Conservation (phyloP, 2,113 vertebrate species). For the Poecilia latipinna region DNA sequence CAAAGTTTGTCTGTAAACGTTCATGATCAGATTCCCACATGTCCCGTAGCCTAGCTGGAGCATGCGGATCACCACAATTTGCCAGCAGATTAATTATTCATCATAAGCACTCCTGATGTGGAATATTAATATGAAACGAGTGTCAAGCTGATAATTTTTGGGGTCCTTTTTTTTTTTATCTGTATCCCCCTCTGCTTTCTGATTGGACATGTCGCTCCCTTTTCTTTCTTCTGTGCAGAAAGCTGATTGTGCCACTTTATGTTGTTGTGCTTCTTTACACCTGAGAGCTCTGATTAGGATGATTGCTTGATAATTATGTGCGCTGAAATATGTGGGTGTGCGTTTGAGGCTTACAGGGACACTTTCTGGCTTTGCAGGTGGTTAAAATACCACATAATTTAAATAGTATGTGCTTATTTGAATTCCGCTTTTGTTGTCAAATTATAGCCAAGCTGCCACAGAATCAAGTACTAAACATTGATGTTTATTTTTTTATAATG, state of each 20-base stretch:
- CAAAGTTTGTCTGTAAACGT: constrained; percentile 12
- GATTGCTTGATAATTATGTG: constrained; percentile 37
- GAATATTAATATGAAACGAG: constrained; percentile 73
- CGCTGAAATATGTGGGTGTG: not conserved
- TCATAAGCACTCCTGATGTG: not conserved
- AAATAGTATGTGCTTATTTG: constrained; percentile 13
- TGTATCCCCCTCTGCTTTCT: constrained; percentile 23
- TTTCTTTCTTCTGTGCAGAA: constrained; percentile 2
- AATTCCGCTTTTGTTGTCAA: constrained; percentile 27
- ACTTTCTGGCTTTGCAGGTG: constrained; percentile 12
- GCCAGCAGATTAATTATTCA: constrained; percentile 59
- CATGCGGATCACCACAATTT: constrained; percentile 61
- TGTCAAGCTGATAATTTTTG: constrained; percentile 45
- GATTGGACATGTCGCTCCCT: constrained; percentile 10
- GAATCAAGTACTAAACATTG: not conserved
- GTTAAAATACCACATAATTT: not conserved
- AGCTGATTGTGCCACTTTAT: constrained; percentile 7
- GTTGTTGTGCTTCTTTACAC: constrained; percentile 4
- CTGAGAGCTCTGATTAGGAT: constrained; percentile 36
- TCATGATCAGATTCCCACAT: constrained; percentile 3
- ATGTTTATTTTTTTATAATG: constrained; percentile 42
- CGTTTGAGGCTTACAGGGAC: constrained; percentile 6
- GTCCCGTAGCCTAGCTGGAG: constrained; percentile 43
- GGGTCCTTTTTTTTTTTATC: constrained; percentile 20
- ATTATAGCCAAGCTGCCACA: constrained; percentile 5